Conservation (phyloP, 1,140 invertebrate genomes). For the Muscidifurax raptorellus region DNA sequence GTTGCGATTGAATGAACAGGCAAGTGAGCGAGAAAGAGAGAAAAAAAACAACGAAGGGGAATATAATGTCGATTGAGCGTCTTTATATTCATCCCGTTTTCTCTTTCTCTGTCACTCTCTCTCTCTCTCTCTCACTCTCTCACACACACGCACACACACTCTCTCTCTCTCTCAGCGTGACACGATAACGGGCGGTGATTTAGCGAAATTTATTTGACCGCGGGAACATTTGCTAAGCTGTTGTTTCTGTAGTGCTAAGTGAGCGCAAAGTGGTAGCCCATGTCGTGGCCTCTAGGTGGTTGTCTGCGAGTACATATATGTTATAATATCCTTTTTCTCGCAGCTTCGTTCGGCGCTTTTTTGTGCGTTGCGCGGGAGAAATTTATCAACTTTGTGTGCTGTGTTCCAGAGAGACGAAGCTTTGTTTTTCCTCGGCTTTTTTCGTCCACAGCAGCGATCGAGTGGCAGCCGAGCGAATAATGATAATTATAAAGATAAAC, state of each 20-base stretch:
- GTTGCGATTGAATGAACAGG: background rate
- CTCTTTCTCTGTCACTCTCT: background rate
- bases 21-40: background rate
- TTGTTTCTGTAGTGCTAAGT: slow-evolving; percentile 68
- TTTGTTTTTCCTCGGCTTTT: background rate
- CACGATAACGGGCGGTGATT: slow-evolving; percentile 55
- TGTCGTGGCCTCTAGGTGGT: slow-evolving; percentile 68
- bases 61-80: background rate
- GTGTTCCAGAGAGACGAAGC: background rate
- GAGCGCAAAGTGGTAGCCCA: slow-evolving; percentile 71
- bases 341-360: background rate
- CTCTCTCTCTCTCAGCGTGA: slow-evolving; percentile 10
- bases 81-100: slow-evolving; percentile 19
- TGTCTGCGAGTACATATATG: slow-evolving; percentile 35
- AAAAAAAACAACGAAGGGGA: background rate
- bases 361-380: background rate
- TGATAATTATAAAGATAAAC: too few relatives aligned
- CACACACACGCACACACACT: too few relatives aligned
- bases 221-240: slow-evolving; percentile 61
- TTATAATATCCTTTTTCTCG: background rate
- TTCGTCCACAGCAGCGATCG: background rate
- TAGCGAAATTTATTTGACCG: slow-evolving; percentile 63
- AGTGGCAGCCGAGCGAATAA: too few relatives aligned
- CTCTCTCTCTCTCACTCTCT: slow-evolving; percentile 7
- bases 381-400: slow-evolving; percentile 23